These are phyloP conservation scores for Neoarius graeffei DNA, from an alignment of 2,113 vertebrate species.

Conservation along the genomic window DNA sequence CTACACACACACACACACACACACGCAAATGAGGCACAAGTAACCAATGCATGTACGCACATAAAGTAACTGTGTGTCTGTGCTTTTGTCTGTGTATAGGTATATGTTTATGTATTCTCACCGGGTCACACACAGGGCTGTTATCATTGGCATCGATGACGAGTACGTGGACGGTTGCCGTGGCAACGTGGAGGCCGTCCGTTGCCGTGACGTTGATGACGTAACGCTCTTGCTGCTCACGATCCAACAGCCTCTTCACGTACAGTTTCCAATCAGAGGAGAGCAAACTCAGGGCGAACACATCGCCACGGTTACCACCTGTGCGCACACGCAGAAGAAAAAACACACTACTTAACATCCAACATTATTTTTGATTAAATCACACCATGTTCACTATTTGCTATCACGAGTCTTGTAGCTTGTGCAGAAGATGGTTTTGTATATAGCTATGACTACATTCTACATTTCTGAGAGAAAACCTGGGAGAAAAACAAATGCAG, in stretches of 20 bases:
- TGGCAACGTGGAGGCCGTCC: constrained; percentile 91
- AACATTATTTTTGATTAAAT: background rate
- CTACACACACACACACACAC: constrained; percentile 65
- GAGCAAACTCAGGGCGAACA: constrained; percentile 90
- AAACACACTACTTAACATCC: background rate
- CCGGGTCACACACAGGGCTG: constrained; percentile 88
- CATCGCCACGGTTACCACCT: constrained; percentile 90
- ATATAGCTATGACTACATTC: background rate
- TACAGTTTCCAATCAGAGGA: constrained; percentile 98
- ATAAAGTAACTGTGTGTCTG: background rate
- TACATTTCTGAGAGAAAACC: background rate
- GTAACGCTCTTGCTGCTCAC: constrained; percentile 88
- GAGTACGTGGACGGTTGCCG: constrained; percentile 83
- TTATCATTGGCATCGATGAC: constrained; percentile 95
- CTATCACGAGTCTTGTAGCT: background rate
- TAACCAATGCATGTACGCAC: background rate
- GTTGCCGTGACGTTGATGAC: constrained; percentile 91
- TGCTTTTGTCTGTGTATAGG: background rate
- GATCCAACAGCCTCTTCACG: constrained; percentile 87
- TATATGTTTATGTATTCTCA: constrained; percentile 53
- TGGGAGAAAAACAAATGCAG: background rate
- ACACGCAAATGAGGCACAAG: background rate
- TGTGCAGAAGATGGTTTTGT: background rate
- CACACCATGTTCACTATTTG: background rate
- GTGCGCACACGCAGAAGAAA: constrained; percentile 26